Conservation (phyloP, 2,888 invertebrate species). For the Mythimna impura region DNA sequence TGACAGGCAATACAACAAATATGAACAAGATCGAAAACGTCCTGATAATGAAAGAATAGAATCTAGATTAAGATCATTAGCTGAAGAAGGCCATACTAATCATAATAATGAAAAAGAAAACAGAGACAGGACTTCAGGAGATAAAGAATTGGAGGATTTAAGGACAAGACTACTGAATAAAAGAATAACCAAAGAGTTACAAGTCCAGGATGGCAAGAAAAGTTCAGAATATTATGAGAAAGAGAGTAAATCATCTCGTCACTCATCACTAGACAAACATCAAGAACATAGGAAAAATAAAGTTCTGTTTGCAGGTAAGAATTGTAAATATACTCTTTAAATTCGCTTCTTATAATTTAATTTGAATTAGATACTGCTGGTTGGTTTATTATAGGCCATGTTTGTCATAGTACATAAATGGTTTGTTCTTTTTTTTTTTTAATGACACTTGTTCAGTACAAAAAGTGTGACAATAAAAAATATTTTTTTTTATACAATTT, state of each 20-base stretch:
- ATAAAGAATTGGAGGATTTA: constrained; percentile 93
- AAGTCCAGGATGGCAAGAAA: constrained; percentile 84
- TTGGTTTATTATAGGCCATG: neutral
- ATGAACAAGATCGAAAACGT: constrained; percentile 83
- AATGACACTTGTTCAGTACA: too few species aligned
- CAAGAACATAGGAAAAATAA: constrained; percentile 92
- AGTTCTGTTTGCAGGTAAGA: constrained; percentile 92
- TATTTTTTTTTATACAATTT: too few species aligned
- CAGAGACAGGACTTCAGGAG: constrained; percentile 87
- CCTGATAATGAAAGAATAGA: constrained; percentile 83
- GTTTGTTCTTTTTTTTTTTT: too few species aligned
- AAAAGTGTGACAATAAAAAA: too few species aligned
- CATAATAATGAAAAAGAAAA: constrained; percentile 88
- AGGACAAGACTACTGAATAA: constrained; percentile 93
- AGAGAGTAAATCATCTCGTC: constrained; percentile 81
- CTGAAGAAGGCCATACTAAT: constrained; percentile 82
- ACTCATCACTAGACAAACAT: constrained; percentile 84
- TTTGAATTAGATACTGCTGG: neutral
- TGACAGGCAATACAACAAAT: constrained; percentile 85
- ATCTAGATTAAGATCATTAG: constrained; percentile 80
- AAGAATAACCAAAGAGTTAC: constrained; percentile 92
- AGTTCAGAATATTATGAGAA: constrained; percentile 87
- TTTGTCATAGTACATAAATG: too few species aligned
- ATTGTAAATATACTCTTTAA: constrained; percentile 14
- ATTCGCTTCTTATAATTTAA: neutral